A percentile compares a stretch with the other conserved stretches of the same genome.
Conservation (phyloP, 1,140 invertebrate genomes). For the Helicoverpa zea region DNA sequence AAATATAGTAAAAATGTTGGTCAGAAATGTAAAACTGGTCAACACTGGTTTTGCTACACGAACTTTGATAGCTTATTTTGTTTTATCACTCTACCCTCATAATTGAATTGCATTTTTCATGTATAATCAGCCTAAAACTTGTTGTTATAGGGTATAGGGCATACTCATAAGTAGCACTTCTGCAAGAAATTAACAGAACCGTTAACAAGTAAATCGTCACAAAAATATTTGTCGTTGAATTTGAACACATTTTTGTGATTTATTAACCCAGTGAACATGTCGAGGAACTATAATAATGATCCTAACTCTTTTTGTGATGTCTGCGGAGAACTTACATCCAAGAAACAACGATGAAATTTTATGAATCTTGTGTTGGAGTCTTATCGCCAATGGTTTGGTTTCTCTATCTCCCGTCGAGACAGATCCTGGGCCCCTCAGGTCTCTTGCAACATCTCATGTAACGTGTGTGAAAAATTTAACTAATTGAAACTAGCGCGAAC, state of each 20-base stretch:
- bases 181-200: too few relatives aligned
- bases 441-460: background rate
- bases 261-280: background rate
- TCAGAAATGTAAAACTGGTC: background rate
- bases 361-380: background rate
- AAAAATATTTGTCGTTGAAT: background rate
- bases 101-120: too few relatives aligned
- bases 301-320: background rate
- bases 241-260: background rate
- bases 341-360: background rate
- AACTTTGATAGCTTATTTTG: slow-evolving; percentile 14
- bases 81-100: slow-evolving; percentile 8
- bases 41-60: slow-evolving; percentile 19
- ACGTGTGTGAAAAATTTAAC: background rate
- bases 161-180: too few relatives aligned
- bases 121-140: too few relatives aligned
- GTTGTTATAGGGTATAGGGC: too few relatives aligned
- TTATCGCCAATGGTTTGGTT: background rate
- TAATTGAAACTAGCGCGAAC: background rate
- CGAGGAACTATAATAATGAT: background rate
- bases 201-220: background rate
- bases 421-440: too few relatives aligned
- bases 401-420: too few relatives aligned
- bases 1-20: too few relatives aligned
- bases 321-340: background rate